phyloP scores from a whole-genome alignment of 2,797 vertebrate genomes.

The Cyprinodon diabolis region DNA sequence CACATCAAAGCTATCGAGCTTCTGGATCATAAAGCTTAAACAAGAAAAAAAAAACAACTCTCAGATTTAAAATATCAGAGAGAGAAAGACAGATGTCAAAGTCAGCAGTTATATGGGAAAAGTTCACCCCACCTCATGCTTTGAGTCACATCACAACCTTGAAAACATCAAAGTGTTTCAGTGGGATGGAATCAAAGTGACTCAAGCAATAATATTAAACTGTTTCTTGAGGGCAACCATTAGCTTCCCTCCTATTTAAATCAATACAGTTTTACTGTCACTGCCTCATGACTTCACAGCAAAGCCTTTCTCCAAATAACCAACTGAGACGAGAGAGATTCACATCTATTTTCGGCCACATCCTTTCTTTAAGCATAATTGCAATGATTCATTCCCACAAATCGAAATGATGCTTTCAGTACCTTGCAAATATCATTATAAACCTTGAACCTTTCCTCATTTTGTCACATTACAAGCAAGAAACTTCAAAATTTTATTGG shows the following conservation, averaged over 20 bases:
- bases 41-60: background rate
- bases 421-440: background rate
- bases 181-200: constrained; percentile 60
- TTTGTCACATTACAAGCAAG: background rate
- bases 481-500: background rate
- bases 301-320: constrained; percentile 22
- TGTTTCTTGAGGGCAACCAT: constrained; percentile 62
- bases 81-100: constrained; percentile 8
- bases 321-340: constrained; percentile 25
- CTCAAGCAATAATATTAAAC: constrained; percentile 64
- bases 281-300: constrained; percentile 38
- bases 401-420: background rate
- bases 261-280: constrained; percentile 47
- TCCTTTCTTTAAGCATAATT: constrained; percentile 29
- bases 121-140: constrained; percentile 50
- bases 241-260: constrained; percentile 59
- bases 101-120: constrained; percentile 40
- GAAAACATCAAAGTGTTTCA: constrained; percentile 70
- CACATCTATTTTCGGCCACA: constrained; percentile 27
- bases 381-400: constrained; percentile 5
- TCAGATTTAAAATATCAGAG: background rate
- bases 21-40: background rate
- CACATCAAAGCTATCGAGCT: background rate
- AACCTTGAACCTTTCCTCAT: background rate
- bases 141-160: constrained; percentile 69